These are phyloP conservation scores for Rhizomys pruinosus DNA, from an alignment of 2,113 vertebrate genomes.

Conservation along the genomic window DNA sequence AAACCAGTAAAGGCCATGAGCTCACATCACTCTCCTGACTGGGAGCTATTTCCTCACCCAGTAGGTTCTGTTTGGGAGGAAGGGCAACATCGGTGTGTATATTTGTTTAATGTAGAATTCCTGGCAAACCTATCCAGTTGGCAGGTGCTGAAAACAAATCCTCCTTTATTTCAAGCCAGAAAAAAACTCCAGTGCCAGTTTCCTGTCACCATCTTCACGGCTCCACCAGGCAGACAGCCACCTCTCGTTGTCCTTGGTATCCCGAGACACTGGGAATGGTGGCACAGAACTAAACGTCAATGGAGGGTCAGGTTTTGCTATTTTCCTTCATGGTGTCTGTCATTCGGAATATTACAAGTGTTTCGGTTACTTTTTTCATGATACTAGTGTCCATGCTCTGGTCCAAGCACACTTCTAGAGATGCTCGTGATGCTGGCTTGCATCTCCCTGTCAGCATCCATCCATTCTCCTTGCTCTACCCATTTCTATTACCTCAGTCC, in stretches of 20 bases:
- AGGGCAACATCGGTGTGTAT: background rate
- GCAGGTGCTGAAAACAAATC: constrained; percentile 46
- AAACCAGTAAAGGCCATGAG: background rate
- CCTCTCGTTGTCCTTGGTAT: background rate
- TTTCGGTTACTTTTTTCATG: background rate
- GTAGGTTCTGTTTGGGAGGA: background rate
- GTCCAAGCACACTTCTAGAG: too few relatives aligned
- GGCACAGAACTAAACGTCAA: background rate
- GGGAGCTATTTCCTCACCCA: background rate
- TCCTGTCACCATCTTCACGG: background rate
- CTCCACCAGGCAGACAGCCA: background rate
- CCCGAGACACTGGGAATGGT: background rate
- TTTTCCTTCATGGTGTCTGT: background rate
- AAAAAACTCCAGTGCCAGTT: background rate
- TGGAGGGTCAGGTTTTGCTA: background rate
- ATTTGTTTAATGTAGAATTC: constrained; percentile 49
- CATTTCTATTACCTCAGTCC: background rate
- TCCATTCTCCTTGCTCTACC: too few relatives aligned
- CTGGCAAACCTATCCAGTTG: constrained; percentile 40
- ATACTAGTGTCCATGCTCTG: too few relatives aligned
- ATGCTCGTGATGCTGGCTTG: too few relatives aligned
- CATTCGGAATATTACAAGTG: background rate
- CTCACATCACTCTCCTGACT: background rate
- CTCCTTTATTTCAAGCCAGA: constrained; percentile 13
- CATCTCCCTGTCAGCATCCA: accelerated